Percentiles rank a stretch among this genome's conserved stretches.
These are phyloP conservation scores for Hydrozoanthus gracilis DNA, from an alignment of 92 coral and sea anemone species.

Conservation along the genomic window DNA sequence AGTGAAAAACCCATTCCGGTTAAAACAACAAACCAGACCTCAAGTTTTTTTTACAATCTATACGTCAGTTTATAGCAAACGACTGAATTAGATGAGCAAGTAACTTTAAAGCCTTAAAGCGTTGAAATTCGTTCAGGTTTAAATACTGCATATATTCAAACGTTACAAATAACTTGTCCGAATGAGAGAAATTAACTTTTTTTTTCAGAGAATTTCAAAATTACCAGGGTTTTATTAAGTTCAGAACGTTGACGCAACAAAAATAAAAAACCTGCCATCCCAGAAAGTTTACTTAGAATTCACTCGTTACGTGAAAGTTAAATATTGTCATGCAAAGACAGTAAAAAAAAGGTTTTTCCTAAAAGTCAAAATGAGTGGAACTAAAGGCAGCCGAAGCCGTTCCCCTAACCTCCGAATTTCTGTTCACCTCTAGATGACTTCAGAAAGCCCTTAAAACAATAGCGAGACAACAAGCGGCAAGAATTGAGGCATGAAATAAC, in stretches of 20 bases:
- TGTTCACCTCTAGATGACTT: too few species aligned
- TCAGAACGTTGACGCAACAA: slow-evolving; percentile 9
- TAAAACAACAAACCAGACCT: neutral
- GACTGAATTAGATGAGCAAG: slow-evolving; percentile 1
- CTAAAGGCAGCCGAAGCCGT: too few species aligned
- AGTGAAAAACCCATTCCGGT: neutral
- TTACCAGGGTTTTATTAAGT: slow-evolving; percentile 3
- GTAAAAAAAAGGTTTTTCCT: neutral
- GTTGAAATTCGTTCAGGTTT: slow-evolving; percentile 4
- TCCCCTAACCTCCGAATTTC: too few species aligned
- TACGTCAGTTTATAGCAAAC: slow-evolving; percentile 2
- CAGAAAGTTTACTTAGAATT: slow-evolving; percentile 1
- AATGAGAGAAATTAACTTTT: neutral
- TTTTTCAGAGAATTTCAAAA: neutral
- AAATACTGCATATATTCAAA: neutral
- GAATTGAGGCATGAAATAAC: too few species aligned
- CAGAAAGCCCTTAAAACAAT: too few species aligned
- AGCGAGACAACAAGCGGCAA: too few species aligned
- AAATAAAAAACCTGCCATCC: slow-evolving; percentile 2
- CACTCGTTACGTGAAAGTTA: neutral
- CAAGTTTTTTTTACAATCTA: slow-evolving; percentile 2
- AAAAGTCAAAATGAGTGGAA: neutral
- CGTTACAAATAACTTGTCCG: neutral
- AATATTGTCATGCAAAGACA: neutral
- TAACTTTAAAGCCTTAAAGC: slow-evolving; percentile 1